Base-by-base conservation (phyloP, 2,888 invertebrate species). In the Sesamia inferens region DNA sequence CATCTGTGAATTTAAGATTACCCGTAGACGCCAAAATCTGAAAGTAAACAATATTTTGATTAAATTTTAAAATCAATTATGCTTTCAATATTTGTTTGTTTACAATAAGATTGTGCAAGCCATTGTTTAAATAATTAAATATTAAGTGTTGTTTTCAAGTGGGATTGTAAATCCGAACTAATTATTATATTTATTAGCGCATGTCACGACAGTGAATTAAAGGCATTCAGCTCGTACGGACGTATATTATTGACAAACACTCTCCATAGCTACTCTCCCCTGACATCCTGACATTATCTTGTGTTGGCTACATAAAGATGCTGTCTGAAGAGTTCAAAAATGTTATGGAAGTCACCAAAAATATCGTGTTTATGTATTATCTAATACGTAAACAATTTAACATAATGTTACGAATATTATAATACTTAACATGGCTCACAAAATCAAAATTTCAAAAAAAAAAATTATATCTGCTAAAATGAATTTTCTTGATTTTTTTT, bases 1-100 rank as follows among this genome's bases (percentile, higher is more conserved):
- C 98, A 88, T 98, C 97, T 5, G 96, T 94, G 81, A 98, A 98
- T 82, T 90, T 95, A 5, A 98, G 88, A n/a, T 97, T 96, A 48
- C 97, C 98, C 0, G 98, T 97, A 63, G 94, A 96, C 1, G 98
- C 97, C 59, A 98, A 91, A 76, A 96, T 94, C 98, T 98, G 87
- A 16, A 76, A 84, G 14, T 19, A 0, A 0, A 58, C 0, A 2
- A 22, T 11, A 51, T 31, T 24, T 48, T 24, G 10, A 68, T 58
- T 39, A 62, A 59, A 47, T 11, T 64, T 16, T 54, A 19, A 19
- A 51, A 51, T 47, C 0, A 47, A 3, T 7, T 16, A 19, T 19
- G 51, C 7, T 19, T 51, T 51, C 51, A 7, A 19, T 51, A 51
- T 3, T 7, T 51, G 19, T 51, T 51, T 51, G 19, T 19, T 8